Percentiles rank a stretch among this genome's conserved stretches.
These are phyloP conservation scores for Patiria miniata DNA, from an alignment of 35 echinoderm and acorn worm species.

Conservation along the genomic window DNA sequence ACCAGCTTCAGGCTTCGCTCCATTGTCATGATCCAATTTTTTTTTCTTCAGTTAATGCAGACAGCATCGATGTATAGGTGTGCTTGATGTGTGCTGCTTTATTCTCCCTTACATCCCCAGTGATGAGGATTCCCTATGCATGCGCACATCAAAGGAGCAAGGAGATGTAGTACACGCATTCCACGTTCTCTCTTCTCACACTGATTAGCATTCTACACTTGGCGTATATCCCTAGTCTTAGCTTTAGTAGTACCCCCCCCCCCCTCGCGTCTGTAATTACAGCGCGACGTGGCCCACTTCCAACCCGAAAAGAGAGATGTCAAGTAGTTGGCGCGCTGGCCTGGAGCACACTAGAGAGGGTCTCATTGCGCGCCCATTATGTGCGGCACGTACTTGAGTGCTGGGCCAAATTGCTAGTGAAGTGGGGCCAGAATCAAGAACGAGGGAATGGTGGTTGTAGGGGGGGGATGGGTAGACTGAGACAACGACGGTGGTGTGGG, in stretches of 20 bases:
- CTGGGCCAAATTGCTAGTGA: slow-evolving; percentile 18
- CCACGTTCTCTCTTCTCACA: background rate
- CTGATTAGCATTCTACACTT: slow-evolving; percentile 23
- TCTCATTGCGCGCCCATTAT: slow-evolving; percentile 27
- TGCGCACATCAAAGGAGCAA: background rate
- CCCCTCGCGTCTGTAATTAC: slow-evolving; percentile 7
- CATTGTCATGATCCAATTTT: background rate
- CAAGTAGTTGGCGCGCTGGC: slow-evolving; percentile 15
- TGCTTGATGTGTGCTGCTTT: too few species aligned
- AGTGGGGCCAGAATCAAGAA: slow-evolving; percentile 14
- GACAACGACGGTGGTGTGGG: background rate
- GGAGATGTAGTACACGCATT: background rate
- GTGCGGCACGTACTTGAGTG: slow-evolving; percentile 32
- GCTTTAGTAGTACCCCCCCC: background rate
- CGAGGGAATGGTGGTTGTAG: too few species aligned
- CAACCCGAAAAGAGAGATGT: slow-evolving; percentile 30
- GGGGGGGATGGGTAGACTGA: too few species aligned
- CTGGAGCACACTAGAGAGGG: slow-evolving; percentile 9
- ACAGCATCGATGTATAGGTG: background rate
- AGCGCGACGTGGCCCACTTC: slow-evolving; percentile 26
- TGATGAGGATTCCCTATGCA: slow-evolving; percentile 23
- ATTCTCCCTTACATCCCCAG: too few species aligned
- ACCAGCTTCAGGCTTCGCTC: background rate
- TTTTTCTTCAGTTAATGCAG: background rate
- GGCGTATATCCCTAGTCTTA: background rate